Evolutionary conservation across 2,113 vertebrate genomes (phyloP).

Genomic region (Corythornis cristatus): DNA sequence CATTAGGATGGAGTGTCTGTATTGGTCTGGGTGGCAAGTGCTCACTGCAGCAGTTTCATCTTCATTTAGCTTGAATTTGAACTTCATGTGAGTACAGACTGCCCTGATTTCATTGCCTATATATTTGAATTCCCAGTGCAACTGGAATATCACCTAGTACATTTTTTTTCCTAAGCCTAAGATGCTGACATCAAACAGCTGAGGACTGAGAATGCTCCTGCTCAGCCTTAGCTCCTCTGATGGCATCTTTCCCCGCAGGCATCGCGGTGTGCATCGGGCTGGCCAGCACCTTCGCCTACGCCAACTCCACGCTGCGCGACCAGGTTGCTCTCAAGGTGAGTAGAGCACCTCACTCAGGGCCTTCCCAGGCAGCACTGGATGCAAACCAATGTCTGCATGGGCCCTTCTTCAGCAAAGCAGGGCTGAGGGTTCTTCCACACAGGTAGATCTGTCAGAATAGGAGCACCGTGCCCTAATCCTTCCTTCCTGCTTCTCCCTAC

Average conservation of each 20-base stretch:
- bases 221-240: neutral
- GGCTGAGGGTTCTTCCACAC: neutral
- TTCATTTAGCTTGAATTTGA: neutral
- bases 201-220: neutral
- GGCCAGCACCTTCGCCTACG: conserved; percentile 95
- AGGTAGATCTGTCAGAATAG: neutral
- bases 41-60: neutral
- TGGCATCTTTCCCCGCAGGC: conserved; percentile 75
- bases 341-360: neutral
- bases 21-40: neutral
- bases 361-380: neutral
- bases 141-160: neutral
- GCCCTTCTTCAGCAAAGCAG: neutral
- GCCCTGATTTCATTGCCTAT: neutral
- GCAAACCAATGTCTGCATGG: neutral
- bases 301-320: conserved; percentile 91
- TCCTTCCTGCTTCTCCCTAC: neutral
- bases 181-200: neutral
- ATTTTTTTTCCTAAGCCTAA: neutral
- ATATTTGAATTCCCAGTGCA: neutral
- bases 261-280: conserved; percentile 94
- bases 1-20: neutral
- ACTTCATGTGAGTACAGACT: neutral
- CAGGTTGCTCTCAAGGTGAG: conserved; percentile 95
- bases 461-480: rapidly evolving